Percentiles rank a stretch among this genome's conserved stretches.
Conservation (phyloP, 37 sponge, comb jelly and placozoan species). For the Axinella damicornis region DNA sequence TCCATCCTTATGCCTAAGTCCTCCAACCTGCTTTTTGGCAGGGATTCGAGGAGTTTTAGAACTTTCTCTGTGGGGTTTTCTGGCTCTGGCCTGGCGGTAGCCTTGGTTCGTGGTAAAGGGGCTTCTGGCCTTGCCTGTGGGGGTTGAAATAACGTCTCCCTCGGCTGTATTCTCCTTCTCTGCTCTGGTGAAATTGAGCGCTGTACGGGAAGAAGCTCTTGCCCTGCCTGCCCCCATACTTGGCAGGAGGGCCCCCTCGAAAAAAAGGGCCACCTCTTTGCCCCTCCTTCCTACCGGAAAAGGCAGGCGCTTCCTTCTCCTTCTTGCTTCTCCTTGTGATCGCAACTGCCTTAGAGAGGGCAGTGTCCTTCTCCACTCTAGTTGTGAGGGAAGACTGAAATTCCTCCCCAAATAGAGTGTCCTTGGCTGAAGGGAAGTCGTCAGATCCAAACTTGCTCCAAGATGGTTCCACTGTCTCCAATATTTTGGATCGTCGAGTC, state of each 20-base stretch:
- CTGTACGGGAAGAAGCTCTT: constrained; percentile 10
- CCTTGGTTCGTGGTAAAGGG: constrained; percentile 7
- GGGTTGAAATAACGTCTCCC: neutral
- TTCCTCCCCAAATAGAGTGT: constrained; percentile 40
- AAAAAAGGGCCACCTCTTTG: constrained; percentile 14
- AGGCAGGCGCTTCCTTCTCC: neutral
- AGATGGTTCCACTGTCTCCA: too few species aligned
- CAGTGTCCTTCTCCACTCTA: constrained; percentile 24
- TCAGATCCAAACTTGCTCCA: too few species aligned
- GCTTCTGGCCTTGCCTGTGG: neutral
- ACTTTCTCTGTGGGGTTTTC: neutral
- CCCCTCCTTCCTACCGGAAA: neutral
- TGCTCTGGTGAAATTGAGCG: neutral
- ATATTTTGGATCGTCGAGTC: too few species aligned
- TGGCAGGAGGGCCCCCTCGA: constrained; percentile 45
- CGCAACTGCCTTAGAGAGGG: constrained; percentile 29
- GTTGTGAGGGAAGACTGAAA: constrained; percentile 8
- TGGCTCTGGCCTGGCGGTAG: neutral
- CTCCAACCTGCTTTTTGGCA: neutral
- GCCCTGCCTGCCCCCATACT: constrained; percentile 48
- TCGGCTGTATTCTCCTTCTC: neutral
- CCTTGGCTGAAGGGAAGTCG: too few species aligned
- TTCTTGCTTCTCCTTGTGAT: constrained; percentile 22
- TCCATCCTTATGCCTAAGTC: too few species aligned
- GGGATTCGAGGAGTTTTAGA: neutral